Evolutionary conservation across 2,113 vertebrate genomes (phyloP), one percentile per base, ranked within the genome.

Genomic region (Macquaria ambigua): DNA sequence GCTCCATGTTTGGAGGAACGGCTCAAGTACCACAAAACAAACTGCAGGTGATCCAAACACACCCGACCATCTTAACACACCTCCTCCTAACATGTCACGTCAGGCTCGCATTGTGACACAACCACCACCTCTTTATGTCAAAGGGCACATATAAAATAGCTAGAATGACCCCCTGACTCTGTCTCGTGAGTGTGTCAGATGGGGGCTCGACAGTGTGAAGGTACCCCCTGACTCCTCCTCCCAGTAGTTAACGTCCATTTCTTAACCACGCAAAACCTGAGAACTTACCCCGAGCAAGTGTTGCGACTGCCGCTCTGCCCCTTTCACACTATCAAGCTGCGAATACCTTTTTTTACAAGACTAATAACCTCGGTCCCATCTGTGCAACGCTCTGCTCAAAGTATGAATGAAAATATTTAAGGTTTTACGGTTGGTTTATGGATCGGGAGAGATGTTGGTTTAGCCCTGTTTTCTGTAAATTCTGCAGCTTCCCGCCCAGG

Each of bases 381-480:
- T 85, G 69, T 74, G 63, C 71, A 66, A 21, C 9, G 41, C 68
- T 70, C 39, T 3, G 23, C 34, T 67, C 59, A 20, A 37, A 63
- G 64, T 76, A 71, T 37, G 43, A 81, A 80, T 69, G 63, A 75
- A 83, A 85, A 77, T 20, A 69, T 78, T 71, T 37, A 52, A 80
- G 18, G 53, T 79, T 90, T 81, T 46, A 63, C 18, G 62, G 62
- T 82, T 63, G 78, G 68, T 84, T 89, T 89, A 78, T 77, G 87
- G 84, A 85, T 86, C 21, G 70, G 70, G 71, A 34, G 84, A 81
- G 87, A 85, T 77, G 82, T 85, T 88, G 85, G 74, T 85, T 81
- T 75, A 77, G 82, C 25, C 21, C 1, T 31, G 25, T 79, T 76
- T 84, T 69, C 76, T 77, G 62, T 77, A 63, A 52, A 72, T 90